phyloP scores from a whole-genome alignment of 2,888 invertebrate species.

The Dryocosmus kuriphilus region DNA sequence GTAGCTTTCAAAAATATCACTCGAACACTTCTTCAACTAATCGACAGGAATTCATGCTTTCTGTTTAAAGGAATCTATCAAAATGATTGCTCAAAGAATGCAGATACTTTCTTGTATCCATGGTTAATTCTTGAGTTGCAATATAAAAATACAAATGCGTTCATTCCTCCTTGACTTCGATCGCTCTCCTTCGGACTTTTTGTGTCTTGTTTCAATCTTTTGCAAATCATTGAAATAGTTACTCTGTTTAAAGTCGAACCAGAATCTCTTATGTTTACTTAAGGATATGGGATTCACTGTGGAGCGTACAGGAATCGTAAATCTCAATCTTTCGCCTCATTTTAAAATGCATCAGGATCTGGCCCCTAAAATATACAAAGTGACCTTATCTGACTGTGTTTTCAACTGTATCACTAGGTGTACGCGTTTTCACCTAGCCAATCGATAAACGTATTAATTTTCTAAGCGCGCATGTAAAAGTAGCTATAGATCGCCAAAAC shows the following conservation, averaged over 20 bases:
- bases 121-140: slow-evolving; percentile 6
- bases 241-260: slow-evolving; percentile 15
- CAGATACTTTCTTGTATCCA: slow-evolving; percentile 13
- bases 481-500: slow-evolving; percentile 79
- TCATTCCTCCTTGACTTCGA: background rate
- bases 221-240: background rate
- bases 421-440: slow-evolving; percentile 7
- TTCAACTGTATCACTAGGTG: slow-evolving; percentile 30
- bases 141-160: slow-evolving; percentile 38
- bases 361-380: background rate
- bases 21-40: background rate
- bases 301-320: background rate
- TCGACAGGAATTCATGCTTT: slow-evolving; percentile 41
- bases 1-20: background rate
- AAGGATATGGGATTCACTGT: slow-evolving; percentile 11
- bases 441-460: background rate
- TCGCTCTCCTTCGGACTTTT: background rate
- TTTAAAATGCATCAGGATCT: background rate
- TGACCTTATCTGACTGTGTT: slow-evolving; percentile 8
- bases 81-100: background rate
- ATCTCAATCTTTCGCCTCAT: background rate
- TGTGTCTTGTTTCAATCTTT: background rate
- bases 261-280: slow-evolving; percentile 24
- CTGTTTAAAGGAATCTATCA: slow-evolving; percentile 39
- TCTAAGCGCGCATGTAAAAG: slow-evolving; percentile 73